These are phyloP conservation scores for Edolisoma coerulescens DNA, from an alignment of 2,113 vertebrate genomes.

Conservation along the genomic window DNA sequence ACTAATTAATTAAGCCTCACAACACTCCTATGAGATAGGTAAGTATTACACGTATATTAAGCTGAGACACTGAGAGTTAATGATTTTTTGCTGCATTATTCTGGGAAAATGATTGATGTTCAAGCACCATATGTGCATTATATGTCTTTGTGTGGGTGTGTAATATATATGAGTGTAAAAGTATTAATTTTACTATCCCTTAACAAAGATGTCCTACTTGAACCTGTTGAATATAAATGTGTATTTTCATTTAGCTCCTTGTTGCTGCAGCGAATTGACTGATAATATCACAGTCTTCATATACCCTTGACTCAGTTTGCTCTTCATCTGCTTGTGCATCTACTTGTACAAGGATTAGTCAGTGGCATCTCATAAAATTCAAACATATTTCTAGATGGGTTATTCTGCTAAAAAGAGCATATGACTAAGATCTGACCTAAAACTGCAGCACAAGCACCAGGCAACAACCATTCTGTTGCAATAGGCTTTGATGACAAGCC, in stretches of 20 bases:
- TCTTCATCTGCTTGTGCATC: neutral
- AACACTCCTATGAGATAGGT: conserved; percentile 52
- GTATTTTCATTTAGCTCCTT: conserved; percentile 18
- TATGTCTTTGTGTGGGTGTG: conserved; percentile 27
- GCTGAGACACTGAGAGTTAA: conserved; percentile 42
- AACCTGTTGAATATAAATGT: conserved; percentile 23
- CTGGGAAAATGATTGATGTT: conserved; percentile 55
- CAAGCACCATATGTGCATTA: neutral
- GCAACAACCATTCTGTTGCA: neutral
- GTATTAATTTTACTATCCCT: conserved; percentile 40
- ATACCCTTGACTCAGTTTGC: neutral
- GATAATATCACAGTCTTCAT: neutral
- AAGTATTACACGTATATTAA: conserved; percentile 62
- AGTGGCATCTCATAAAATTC: neutral
- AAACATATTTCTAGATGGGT: neutral
- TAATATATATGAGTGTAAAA: conserved; percentile 29
- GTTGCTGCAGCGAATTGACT: neutral
- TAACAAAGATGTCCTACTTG: conserved; percentile 33
- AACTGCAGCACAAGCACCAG: neutral
- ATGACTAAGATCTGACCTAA: conserved; percentile 30
- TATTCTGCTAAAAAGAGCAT: neutral
- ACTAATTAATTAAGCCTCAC: conserved; percentile 69
- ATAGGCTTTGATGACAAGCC: conserved; percentile 21
- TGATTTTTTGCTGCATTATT: conserved; percentile 53
- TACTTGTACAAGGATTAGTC: neutral